A percentile compares a stretch with the other conserved stretches of the same genome.
These are phyloP conservation scores for Microcebus murinus DNA, from an alignment of 2,113 vertebrate species.

Conservation along the genomic window DNA sequence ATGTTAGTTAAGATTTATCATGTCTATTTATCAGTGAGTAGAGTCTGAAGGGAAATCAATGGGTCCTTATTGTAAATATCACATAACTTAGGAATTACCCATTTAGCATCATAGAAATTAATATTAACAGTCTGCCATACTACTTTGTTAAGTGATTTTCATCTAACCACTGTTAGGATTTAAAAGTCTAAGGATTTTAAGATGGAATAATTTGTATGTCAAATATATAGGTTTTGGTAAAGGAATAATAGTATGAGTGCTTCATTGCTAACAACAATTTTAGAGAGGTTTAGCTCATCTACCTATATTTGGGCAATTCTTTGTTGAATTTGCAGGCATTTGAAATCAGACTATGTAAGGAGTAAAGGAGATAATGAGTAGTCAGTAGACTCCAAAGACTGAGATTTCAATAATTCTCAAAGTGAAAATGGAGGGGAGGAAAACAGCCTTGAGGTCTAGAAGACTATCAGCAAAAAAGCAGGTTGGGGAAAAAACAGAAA, in stretches of 20 bases:
- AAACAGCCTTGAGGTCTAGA: neutral
- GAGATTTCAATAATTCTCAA: conserved; percentile 9
- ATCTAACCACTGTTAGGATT: neutral
- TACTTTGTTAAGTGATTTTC: neutral
- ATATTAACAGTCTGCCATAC: neutral
- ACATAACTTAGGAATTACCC: neutral
- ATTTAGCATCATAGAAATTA: neutral
- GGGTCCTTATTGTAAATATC: neutral
- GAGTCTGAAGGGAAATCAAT: neutral
- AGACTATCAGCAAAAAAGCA: neutral
- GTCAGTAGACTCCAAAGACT: neutral
- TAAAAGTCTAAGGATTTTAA: conserved; percentile 2
- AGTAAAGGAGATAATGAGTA: neutral
- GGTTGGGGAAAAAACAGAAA: neutral
- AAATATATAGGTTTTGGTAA: conserved; percentile 29
- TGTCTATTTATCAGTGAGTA: neutral
- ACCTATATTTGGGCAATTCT: neutral
- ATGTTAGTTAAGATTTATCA: neutral
- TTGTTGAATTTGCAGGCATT: neutral
- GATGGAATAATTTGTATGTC: neutral
- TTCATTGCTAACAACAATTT: neutral
- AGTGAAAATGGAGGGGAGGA: neutral
- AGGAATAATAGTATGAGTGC: neutral
- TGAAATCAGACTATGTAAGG: neutral
- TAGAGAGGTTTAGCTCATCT: neutral